Conservation (phyloP, 2,797 vertebrate species). For the Lepus oiostolus region DNA sequence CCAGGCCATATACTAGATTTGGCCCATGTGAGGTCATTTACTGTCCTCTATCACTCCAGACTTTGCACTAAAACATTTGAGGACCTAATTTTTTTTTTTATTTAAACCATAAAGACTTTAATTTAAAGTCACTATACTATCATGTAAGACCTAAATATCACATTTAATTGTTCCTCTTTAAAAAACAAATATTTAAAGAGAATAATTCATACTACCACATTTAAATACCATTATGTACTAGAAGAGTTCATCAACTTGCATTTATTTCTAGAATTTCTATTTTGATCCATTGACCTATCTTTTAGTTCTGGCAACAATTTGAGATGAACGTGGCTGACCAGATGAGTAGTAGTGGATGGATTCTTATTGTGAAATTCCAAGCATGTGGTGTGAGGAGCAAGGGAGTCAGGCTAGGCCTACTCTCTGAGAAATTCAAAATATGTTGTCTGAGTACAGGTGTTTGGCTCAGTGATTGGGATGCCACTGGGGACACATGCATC, state of each 20-base stretch:
- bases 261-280: background rate
- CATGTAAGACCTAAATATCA: background rate
- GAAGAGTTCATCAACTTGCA: background rate
- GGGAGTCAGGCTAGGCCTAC: background rate
- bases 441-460: too few species aligned
- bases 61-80: background rate
- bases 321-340: background rate
- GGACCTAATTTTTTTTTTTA: background rate
- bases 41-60: background rate
- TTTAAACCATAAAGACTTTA: background rate
- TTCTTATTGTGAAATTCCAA: background rate
- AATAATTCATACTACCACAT: background rate
- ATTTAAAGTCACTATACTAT: background rate
- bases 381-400: background rate
- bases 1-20: background rate
- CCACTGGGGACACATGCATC: too few species aligned
- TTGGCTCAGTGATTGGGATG: too few species aligned
- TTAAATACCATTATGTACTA: background rate
- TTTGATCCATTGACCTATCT: background rate
- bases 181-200: background rate
- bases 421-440: too few species aligned
- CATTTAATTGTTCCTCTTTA: background rate
- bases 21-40: background rate
- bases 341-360: background rate
- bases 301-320: background rate